Evolutionary conservation across 1,140 invertebrate genomes (phyloP), one percentile per base, ranked within the genome.

Genomic region (Conopomorpha cramerella): DNA sequence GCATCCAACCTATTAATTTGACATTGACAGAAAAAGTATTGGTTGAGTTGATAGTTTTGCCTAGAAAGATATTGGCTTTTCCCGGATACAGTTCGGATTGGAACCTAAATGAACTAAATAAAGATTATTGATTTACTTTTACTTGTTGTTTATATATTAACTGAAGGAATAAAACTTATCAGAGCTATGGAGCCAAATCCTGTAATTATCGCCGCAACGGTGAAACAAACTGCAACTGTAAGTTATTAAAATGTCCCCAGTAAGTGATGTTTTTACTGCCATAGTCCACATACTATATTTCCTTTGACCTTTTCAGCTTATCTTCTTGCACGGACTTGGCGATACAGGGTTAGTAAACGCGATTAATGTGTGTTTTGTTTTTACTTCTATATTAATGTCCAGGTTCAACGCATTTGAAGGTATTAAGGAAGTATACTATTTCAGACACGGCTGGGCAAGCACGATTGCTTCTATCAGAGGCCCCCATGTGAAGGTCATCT

Each of bases 391-490:
- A 15, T 2, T 39, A 8, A 38, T 8, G 30, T 33, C 8, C 18
- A n/a, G 2, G 59, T 55, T 15, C 35, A n/a, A 10, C 7, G 18
- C 19, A 18, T 34, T 3, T 17, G 3, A 34, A 25, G 8, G 8
- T 2, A 3, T 34, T 14, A 34, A 8, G 3, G 32, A 19, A 39
- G 26, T 40, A 41, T 45, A 34, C 34, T 34, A 3, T 82, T 83
- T 34, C 58, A 96, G 94, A 8, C 90, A 95, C 84, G 95, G 94
- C 30, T 98, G 95, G 95, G 91, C 92, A 12, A 88, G 86, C 51
- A 86, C 89, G 1, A 85, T 97, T 60, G 88, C 83, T 38, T 82
- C 83, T 28, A 84, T 97, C 17, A 83, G 89, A 54, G 83, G 88
- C 11, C 81, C 92, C 14, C 85, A 93, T 62, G 85, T 94, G 47